Base-by-base conservation (phyloP, 2,113 vertebrate species). In the Saguinus midas region DNA sequence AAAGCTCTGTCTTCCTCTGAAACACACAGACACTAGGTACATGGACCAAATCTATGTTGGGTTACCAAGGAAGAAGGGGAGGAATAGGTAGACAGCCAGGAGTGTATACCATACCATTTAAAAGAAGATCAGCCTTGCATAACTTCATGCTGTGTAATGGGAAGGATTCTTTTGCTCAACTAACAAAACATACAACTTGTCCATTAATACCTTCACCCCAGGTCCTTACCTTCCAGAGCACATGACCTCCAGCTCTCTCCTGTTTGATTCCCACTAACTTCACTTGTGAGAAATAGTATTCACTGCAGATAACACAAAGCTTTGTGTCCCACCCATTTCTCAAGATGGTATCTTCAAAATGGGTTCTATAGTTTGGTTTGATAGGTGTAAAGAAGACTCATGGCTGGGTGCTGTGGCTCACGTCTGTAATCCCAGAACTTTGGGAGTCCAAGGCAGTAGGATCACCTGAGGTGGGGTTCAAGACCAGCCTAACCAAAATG, bases 21-120 rank as follows among this genome's bases (percentile, higher is more conserved):
- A 85, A 80, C 64, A 72, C 35, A 64, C 16, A 32, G 82, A 40
- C 27, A 87, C n/a, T 58, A 83, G 75, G 68, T 55, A 82, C 16
- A 27, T 40, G 76, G 64, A 61, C 91, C 64, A 87, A 61, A 55
- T 90, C 35, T 82, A 55, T 61, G 75, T 72, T 68, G 18, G 57
- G 93, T 90, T 68, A 68, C 58, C 82, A 90, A 35, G 94, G 91
- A 83, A 76, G 68, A 89, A 90, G 72, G 72, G 66, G 23, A 87
- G 61, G 76, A 29, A 61, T 48, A 52, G 37, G 58, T 18, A 50
- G 14, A 75, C 20, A 90, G 70, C 25, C 55, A 45, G 23, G 37
- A 23, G 70, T 57, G 50, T 61, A 76, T 76, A 13, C 70, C 76
- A 80, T 9, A 58, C 35, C 35, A 9, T 68, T 81, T 29, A 50